Conservation (phyloP, 2,113 vertebrate species). For the Azemiops feae region DNA sequence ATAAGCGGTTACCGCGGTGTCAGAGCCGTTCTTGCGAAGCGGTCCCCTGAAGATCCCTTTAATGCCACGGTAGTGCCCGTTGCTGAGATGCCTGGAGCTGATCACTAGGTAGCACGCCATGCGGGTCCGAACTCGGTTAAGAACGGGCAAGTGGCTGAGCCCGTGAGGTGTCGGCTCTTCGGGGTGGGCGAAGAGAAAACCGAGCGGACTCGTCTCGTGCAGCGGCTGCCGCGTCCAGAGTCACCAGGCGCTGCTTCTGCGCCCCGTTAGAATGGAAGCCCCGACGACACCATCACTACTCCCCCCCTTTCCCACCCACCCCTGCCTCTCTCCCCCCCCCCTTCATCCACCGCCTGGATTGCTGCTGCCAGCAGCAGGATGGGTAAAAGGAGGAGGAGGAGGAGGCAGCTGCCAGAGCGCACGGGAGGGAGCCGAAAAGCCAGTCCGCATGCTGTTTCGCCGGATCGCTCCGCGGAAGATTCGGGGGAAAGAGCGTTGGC, state of each 20-base stretch:
- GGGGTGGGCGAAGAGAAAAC: background rate
- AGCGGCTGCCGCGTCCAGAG: constrained; percentile 25
- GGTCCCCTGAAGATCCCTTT: constrained; percentile 98
- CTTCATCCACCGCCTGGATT: constrained; percentile 56
- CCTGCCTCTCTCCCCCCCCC: background rate
- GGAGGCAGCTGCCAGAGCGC: constrained; percentile 35
- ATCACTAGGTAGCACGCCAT: constrained; percentile 99
- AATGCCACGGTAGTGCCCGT: constrained; percentile 95
- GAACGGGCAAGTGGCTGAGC: constrained; percentile 56
- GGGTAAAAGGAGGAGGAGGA: constrained; percentile 26
- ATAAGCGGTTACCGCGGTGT: constrained; percentile 83
- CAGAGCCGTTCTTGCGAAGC: constrained; percentile 82
- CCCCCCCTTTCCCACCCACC: constrained; percentile 1
- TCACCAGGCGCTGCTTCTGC: constrained; percentile 18
- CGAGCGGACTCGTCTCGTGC: constrained; percentile 39
- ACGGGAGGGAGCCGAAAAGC: constrained; percentile 43
- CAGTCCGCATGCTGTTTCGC: constrained; percentile 67
- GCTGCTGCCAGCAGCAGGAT: constrained; percentile 46
- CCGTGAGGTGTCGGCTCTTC: constrained; percentile 45
- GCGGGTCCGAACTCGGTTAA: constrained; percentile 41
- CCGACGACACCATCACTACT: constrained; percentile 28
- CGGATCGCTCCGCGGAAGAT: constrained; percentile 24
- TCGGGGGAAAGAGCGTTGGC: constrained; percentile 31
- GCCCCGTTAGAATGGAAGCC: constrained; percentile 30
- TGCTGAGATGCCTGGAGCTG: constrained; percentile 98